Evolutionary conservation across 1,140 invertebrate species (phyloP).

Genomic region (Chymomyza costata): DNA sequence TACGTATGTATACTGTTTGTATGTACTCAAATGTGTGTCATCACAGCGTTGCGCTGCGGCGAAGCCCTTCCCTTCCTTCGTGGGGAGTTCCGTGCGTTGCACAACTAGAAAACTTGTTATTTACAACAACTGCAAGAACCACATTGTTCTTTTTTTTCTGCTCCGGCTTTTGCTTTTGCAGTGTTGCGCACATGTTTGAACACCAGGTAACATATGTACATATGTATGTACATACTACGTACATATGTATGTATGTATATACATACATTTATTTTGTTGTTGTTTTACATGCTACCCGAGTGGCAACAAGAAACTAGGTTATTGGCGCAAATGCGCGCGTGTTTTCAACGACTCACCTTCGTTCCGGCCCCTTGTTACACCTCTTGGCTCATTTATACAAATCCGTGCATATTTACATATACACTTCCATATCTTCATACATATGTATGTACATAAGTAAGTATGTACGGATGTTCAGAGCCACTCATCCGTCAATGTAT

Average conservation of each 20-base stretch:
- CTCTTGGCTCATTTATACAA: background rate
- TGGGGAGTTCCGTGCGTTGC: slow-evolving; percentile 31
- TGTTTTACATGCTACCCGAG: slow-evolving; percentile 40
- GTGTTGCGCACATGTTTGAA: slow-evolving; percentile 24
- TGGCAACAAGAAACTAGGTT: slow-evolving; percentile 70
- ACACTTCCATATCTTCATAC: background rate
- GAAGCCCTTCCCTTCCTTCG: no score
- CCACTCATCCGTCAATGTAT: no score
- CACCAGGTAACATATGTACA: slow-evolving; percentile 9
- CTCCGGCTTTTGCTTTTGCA: slow-evolving; percentile 27
- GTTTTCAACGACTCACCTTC: slow-evolving; percentile 18
- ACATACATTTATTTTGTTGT: no score
- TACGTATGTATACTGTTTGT: slow-evolving; percentile 17
- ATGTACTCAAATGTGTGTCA: slow-evolving; percentile 49
- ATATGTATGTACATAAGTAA: slow-evolving; percentile 7
- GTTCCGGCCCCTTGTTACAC: slow-evolving; percentile 13
- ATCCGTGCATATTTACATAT: background rate
- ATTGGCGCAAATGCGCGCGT: slow-evolving; percentile 60
- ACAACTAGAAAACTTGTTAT: slow-evolving; percentile 62
- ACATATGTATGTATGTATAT: slow-evolving; percentile 6
- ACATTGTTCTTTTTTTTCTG: slow-evolving; percentile 22
- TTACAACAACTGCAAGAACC: slow-evolving; percentile 28
- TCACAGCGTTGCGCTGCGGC: slow-evolving; percentile 5
- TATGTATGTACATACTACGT: slow-evolving; percentile 7
- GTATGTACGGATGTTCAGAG: no score